Evolutionary conservation across 1,140 invertebrate species (phyloP), one percentile per base, ranked within the genome.

Genomic region (Ceratosolen fusciceps): DNA sequence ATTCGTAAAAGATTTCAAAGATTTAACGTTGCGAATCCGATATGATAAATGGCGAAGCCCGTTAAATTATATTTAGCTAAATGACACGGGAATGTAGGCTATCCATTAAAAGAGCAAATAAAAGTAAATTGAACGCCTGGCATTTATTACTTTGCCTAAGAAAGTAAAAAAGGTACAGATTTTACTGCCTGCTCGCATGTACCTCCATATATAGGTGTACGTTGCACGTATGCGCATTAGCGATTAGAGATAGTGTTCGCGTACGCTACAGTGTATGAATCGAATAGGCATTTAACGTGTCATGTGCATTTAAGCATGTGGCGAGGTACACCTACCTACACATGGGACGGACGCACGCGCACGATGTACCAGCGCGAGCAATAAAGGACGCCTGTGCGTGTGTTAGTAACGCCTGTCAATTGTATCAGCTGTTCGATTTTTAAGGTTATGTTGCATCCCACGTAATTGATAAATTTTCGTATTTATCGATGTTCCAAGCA

Each of bases 391-490:
- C 10, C n/a, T 77, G 29, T 29, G 26, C 39, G n/a, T 77, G 76
- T 77, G 34, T 29, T 71, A 62, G 76, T 77, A 71, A 71, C 34
- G 16, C 19, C 67, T 80, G 78, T 83, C 80, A 80, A 72, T 67
- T 37, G 58, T 16, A 71, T 68, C 73, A 73, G 79, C 78, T 79
- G 49, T 56, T 79, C 39, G 4, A 54, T 56, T 83, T 85, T 84
- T 70, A 75, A 84, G 84, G 85, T 86, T 86, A 86, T 85, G 82
- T 85, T 81, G 21, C 26, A 26, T 56, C 26, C 19, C 0, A 26
- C 39, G 80, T 80, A 83, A 83, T 68, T 68, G 37, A 24, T 39
- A 73, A 82, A 83, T 82, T 82, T 71, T 62, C 14, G 21, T 29
- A 70, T 70, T 81, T 84, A 77, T 71, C 65, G 37, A 80, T 70